These are phyloP conservation scores for Probosciger aterrimus DNA, from an alignment of 2,113 vertebrate species.

Conservation along the genomic window DNA sequence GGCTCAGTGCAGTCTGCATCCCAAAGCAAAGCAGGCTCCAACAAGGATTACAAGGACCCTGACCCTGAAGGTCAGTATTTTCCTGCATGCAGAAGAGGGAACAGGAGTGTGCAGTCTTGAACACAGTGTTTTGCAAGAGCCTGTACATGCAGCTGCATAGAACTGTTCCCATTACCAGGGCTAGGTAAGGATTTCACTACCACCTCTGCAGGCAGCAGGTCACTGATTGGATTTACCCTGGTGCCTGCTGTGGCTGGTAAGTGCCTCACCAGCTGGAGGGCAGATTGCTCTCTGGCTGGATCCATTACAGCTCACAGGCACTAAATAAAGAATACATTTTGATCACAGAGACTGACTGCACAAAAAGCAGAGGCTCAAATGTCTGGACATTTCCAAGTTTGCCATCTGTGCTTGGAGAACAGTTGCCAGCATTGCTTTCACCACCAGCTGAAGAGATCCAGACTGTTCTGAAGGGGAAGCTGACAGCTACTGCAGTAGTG, in stretches of 20 bases:
- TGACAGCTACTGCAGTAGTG: neutral
- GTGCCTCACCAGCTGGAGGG: neutral
- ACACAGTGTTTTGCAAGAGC: neutral
- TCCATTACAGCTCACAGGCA: neutral
- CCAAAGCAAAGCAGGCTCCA: neutral
- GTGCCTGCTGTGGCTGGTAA: neutral
- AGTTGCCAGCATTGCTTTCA: neutral
- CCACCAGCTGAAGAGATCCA: neutral
- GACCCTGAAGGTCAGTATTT: rapidly evolving
- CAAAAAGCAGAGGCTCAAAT: neutral
- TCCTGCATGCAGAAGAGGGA: neutral
- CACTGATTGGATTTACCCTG: neutral
- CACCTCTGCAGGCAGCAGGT: neutral
- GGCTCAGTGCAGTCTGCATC: neutral
- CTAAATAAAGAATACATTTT: neutral
- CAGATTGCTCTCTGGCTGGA: neutral
- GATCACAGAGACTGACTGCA: neutral
- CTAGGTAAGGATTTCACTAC: neutral
- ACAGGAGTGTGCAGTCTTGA: rapidly evolving
- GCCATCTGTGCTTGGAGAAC: neutral
- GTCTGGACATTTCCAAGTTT: neutral
- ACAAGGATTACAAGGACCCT: rapidly evolving
- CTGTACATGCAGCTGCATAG: no score
- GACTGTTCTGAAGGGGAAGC: neutral
- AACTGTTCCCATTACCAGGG: neutral